Percentiles rank a stretch among this genome's conserved stretches.
Conservation (phyloP, 2,797 vertebrate species). For the Benthosema pterotum region DNA sequence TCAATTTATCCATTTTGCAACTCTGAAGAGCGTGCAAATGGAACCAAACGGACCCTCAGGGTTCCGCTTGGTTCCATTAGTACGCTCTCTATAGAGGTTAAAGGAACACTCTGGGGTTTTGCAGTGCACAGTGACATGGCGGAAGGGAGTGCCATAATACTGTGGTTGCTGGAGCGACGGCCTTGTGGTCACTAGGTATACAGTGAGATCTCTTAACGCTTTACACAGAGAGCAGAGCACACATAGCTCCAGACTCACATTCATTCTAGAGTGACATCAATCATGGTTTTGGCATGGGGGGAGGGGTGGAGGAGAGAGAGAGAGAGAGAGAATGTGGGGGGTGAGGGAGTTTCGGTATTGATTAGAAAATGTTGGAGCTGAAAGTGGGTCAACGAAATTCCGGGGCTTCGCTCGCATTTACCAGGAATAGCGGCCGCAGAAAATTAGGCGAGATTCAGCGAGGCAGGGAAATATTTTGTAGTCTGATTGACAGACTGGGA, state of each 20-base stretch:
- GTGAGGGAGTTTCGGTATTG: conserved; percentile 5
- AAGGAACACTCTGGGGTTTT: no score
- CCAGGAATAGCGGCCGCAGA: conserved; percentile 31
- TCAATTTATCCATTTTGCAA: no score
- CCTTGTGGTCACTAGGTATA: background rate
- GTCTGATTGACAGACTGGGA: conserved; percentile 9
- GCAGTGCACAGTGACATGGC: no score
- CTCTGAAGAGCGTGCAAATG: no score
- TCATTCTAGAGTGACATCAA: conserved; percentile 31
- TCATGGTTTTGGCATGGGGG: conserved; percentile 20
- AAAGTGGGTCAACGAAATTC: conserved; percentile 55
- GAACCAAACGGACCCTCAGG: no score
- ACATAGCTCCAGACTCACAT: conserved; percentile 18
- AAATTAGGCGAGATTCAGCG: conserved; percentile 23
- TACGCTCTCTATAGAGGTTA: no score
- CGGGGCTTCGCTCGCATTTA: conserved; percentile 16
- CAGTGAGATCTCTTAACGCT: background rate
- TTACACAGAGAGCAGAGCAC: background rate
- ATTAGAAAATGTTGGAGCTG: conserved; percentile 28
- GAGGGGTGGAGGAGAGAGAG: no score
- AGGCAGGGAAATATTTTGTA: conserved; percentile 24
- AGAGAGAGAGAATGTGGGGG: no score
- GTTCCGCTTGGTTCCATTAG: no score
- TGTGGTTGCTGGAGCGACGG: no score
- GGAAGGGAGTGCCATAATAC: no score